These are phyloP conservation scores for Serripes groenlandicus DNA, from an alignment of 2,888 invertebrate genomes.

Conservation along the genomic window DNA sequence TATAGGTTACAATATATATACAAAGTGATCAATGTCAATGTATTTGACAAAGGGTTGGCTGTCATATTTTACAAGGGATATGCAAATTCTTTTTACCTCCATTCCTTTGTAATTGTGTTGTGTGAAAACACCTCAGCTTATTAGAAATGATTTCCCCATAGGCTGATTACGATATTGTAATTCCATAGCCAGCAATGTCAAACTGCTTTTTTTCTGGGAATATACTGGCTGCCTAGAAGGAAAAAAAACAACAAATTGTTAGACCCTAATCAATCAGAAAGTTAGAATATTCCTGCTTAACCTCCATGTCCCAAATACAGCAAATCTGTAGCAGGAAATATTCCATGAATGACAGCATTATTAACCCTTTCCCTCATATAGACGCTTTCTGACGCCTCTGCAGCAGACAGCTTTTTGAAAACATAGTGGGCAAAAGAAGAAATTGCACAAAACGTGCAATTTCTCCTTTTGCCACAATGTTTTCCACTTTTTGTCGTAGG, in stretches of 20 bases:
- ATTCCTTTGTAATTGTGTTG: neutral
- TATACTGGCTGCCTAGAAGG: neutral
- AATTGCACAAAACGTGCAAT: no score
- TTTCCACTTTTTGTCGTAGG: no score
- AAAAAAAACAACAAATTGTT: conserved; percentile 5
- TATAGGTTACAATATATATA: neutral
- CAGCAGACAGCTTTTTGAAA: no score
- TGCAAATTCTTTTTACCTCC: conserved; percentile 9
- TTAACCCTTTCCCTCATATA: no score
- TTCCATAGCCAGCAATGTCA: neutral
- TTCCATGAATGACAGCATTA: no score
- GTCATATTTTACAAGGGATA: conserved; percentile 2
- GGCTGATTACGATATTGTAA: conserved; percentile 2
- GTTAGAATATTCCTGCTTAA: no score
- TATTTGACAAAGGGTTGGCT: neutral
- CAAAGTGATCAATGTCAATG: neutral
- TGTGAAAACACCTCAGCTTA: neutral
- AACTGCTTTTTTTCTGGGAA: neutral
- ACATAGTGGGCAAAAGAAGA: no score
- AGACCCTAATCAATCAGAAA: no score
- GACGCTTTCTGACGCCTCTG: no score
- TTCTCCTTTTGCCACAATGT: no score
- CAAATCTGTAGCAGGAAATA: no score
- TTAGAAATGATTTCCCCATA: conserved; percentile 8
- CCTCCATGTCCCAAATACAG: no score